Base-by-base conservation (phyloP, 1,140 invertebrate species). In the Asbolus verrucosus region DNA sequence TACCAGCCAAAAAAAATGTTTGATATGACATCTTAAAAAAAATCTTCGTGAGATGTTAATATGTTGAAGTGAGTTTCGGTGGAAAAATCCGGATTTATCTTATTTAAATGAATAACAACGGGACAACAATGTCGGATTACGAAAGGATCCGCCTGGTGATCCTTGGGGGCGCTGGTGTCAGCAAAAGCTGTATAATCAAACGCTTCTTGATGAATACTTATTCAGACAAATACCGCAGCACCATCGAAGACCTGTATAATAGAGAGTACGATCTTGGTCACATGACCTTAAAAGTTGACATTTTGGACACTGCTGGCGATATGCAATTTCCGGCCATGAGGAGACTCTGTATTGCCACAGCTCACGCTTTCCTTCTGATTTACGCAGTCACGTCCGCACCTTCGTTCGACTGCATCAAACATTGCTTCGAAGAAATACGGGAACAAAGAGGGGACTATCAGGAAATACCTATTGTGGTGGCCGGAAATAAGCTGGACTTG, bases 181-280 rank as follows among this genome's bases (percentile, higher is more conserved):
- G 95, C 2, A 96, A 80, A 82, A 94, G 91, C 78, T 90, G 91
- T 73, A 93, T 97, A 74, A 87, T 96, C 31, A 92, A 93, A 74
- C 85, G 94, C 50, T 92, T 96, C 77, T 86, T 97, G n/a, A 92
- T 90, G 78, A 92, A 94, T 77, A 90, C 89, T 5, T 97, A 93
- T 79, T 87, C 85, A 8, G 91, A 94, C 73, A 92, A 92, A 75
- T 96, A 97, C 79, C 86, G 90, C 72, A 90, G 93, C 69, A 97
- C 95, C 0, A 92, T 97, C 1, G 95, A 97, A 79, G 95, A 97
- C 80, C 84, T 96, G 1, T 95, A 94, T 79, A 94, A 90, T 76
- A 85, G 92, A 46, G 93, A 96, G 81, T 97, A 93, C 78, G 89
- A 93, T 72, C 83, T 96, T 21, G 86, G 87, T 2, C 86, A 87